Percentiles rank a stretch among this genome's conserved stretches.
Evolutionary conservation across 2,888 invertebrate genomes (phyloP).

Genomic region (Julus scandinavius): DNA sequence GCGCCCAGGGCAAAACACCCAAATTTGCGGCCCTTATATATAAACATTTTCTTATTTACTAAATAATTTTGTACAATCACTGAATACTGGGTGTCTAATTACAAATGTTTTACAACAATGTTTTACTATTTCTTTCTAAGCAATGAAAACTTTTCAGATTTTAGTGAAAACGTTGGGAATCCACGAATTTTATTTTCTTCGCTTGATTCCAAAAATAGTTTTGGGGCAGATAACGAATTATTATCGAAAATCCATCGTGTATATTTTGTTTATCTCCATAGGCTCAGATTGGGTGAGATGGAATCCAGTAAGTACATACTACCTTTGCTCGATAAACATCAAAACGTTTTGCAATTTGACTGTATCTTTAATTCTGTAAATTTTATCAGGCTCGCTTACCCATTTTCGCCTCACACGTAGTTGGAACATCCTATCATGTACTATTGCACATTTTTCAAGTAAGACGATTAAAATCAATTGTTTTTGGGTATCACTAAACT

Average conservation of each 20-base stretch:
- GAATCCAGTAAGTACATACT: background rate
- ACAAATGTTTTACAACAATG: no score
- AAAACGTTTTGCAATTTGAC: background rate
- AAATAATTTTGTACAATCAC: no score
- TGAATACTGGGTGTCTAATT: no score
- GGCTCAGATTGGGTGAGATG: constrained; percentile 26
- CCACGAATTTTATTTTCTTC: constrained; percentile 30
- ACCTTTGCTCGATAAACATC: background rate
- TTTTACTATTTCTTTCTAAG: no score
- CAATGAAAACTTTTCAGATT: background rate
- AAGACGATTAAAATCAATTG: background rate
- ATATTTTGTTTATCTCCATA: constrained; percentile 5
- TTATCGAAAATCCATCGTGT: constrained; percentile 8
- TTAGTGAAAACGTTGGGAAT: constrained; percentile 29
- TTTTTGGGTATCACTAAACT: background rate
- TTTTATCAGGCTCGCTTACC: background rate
- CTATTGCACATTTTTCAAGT: constrained; percentile 25
- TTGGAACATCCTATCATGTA: background rate
- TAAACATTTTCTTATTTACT: no score
- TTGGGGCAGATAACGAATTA: constrained; percentile 31
- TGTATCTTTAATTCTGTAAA: background rate
- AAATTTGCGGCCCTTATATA: no score
- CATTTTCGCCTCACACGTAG: constrained; percentile 26
- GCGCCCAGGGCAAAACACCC: no score
- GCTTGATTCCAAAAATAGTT: constrained; percentile 26